These are phyloP conservation scores for Heliconius himera DNA, from an alignment of 1,140 invertebrate genomes.

Conservation along the genomic window DNA sequence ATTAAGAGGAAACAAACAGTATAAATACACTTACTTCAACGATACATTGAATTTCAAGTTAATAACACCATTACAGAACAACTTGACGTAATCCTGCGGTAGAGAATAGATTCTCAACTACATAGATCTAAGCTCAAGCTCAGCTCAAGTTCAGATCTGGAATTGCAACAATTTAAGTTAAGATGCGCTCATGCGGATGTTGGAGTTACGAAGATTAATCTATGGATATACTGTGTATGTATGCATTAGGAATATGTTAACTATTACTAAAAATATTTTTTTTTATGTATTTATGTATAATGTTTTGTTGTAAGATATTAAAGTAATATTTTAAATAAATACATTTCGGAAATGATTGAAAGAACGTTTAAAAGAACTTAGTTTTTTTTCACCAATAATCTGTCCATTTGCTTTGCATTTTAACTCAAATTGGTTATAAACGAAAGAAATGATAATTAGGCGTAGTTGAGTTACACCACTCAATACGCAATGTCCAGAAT, in stretches of 20 bases:
- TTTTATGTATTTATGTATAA: too few relatives aligned
- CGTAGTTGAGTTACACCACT: too few relatives aligned
- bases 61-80: constrained; percentile 3
- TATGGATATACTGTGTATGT: neutral
- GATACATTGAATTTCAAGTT: neutral
- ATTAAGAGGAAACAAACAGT: neutral
- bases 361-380: too few relatives aligned
- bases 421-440: too few relatives aligned
- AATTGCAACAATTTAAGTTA: constrained; percentile 14
- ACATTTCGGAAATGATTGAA: too few relatives aligned
- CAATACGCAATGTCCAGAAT: too few relatives aligned
- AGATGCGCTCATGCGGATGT: neutral
- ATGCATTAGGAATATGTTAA: neutral
- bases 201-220: neutral
- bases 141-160: constrained; percentile 11
- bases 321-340: too few relatives aligned
- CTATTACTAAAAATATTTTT: too few relatives aligned
- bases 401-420: too few relatives aligned
- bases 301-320: too few relatives aligned
- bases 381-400: too few relatives aligned
- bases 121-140: neutral
- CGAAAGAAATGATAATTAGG: too few relatives aligned
- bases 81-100: constrained; percentile 12
- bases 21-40: neutral
- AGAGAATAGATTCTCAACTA: constrained; percentile 1